phyloP scores from a whole-genome alignment of 2,797 vertebrate species.

The Gadopsis bispinosus region DNA sequence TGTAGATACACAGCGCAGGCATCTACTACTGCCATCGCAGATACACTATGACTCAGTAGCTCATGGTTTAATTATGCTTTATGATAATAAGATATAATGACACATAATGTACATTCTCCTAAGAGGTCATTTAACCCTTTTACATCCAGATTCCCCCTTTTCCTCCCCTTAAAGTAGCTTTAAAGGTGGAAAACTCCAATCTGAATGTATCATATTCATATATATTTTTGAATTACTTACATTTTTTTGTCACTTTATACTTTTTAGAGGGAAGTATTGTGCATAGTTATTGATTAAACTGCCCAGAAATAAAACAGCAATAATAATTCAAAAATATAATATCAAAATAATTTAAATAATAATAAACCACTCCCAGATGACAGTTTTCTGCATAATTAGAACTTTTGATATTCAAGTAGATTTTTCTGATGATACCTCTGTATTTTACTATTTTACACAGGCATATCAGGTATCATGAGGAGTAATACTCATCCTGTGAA shows the following conservation, averaged over 20 bases:
- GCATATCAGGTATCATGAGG: too few species aligned
- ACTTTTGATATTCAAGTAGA: too few species aligned
- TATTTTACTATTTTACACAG: too few species aligned
- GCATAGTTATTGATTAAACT: background rate
- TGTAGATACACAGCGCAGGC: conserved; percentile 40
- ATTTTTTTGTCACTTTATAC: too few species aligned
- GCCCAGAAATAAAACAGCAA: too few species aligned
- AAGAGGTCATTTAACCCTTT: conserved; percentile 24
- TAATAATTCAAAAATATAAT: too few species aligned
- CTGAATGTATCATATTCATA: background rate
- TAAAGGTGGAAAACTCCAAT: background rate
- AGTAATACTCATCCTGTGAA: too few species aligned
- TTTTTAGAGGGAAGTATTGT: background rate
- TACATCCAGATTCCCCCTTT: background rate
- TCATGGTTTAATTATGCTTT: conserved; percentile 34
- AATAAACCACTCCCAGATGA: too few species aligned
- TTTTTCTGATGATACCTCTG: too few species aligned
- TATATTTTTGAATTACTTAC: too few species aligned
- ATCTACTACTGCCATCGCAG: conserved; percentile 23
- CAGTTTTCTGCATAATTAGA: too few species aligned
- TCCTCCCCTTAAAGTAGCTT: background rate
- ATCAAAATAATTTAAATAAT: too few species aligned
- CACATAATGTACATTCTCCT: conserved; percentile 15
- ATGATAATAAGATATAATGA: conserved; percentile 19
- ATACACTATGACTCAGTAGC: conserved; percentile 17